Evolutionary conservation across 2,113 vertebrate species (phyloP).

Genomic region (Addax nasomaculatus): DNA sequence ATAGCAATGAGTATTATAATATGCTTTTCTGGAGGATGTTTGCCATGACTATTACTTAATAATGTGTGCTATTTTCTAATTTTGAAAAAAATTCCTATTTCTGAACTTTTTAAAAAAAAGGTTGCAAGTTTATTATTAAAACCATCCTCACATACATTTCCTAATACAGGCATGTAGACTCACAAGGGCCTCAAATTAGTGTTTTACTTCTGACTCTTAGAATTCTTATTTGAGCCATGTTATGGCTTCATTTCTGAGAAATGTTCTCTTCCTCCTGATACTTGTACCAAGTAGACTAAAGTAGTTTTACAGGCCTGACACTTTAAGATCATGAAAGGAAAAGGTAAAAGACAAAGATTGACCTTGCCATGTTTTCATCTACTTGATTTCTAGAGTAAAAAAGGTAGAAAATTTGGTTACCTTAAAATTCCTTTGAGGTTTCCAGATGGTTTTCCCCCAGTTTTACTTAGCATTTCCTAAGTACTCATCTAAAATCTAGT

Average conservation of each 20-base stretch:
- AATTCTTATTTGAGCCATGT: background rate
- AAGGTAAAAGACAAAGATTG: background rate
- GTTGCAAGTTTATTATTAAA: constrained; percentile 43
- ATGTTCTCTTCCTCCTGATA: background rate
- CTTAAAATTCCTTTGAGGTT: constrained; percentile 13
- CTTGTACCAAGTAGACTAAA: background rate
- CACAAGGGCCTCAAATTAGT: background rate
- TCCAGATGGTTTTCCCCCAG: background rate
- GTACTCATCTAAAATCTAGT: background rate
- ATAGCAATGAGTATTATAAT: constrained; percentile 5
- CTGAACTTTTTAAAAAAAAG: constrained; percentile 5
- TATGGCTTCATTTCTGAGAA: background rate
- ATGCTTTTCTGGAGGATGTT: background rate
- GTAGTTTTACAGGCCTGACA: background rate
- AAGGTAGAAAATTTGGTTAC: background rate
- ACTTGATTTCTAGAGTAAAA: background rate
- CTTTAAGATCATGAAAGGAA: background rate
- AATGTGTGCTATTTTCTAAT: constrained; percentile 53
- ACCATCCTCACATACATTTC: constrained; percentile 37
- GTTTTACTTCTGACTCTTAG: background rate
- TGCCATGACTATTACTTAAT: constrained; percentile 48
- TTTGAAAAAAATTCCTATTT: constrained; percentile 37
- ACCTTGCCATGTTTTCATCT: background rate
- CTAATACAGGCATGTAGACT: constrained; percentile 51
- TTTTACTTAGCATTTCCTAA: background rate